A percentile compares a stretch with the other conserved stretches of the same genome.
Conservation (phyloP, 2,113 vertebrate genomes). For the Nothoprocta pentlandii region DNA sequence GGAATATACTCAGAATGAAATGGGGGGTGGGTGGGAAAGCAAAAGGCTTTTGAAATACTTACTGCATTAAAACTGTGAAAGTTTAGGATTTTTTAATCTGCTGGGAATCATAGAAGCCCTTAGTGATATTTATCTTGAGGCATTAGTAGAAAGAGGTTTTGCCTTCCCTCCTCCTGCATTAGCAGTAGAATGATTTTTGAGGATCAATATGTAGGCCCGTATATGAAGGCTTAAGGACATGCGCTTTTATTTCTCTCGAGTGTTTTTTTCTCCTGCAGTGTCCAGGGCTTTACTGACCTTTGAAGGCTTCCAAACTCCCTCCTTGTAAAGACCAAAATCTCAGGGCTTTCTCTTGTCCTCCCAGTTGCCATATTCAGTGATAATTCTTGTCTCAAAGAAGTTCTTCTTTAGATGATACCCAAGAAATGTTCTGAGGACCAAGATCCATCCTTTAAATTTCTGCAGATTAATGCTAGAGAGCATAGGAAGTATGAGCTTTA, state of each 20-base stretch:
- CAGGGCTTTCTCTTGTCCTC: neutral
- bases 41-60: neutral
- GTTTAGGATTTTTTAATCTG: conserved; percentile 51
- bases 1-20: neutral
- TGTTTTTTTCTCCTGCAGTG: neutral
- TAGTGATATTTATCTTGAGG: conserved; percentile 6
- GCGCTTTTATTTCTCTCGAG: neutral
- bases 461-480: neutral
- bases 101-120: neutral
- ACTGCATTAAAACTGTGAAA: conserved; percentile 7
- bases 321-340: neutral
- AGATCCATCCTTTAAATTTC: neutral
- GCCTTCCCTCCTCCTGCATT: neutral
- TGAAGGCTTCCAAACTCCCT: neutral
- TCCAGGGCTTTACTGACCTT: neutral
- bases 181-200: conserved; percentile 21
- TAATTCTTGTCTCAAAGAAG: neutral
- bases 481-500: neutral
- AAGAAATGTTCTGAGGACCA: neutral
- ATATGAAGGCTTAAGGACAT: neutral
- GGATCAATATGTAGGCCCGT: conserved; percentile 6
- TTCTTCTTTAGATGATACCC: accelerated
- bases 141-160: neutral
- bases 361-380: neutral
- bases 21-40: neutral